phyloP scores from a whole-genome alignment of 2,113 vertebrate species.

The Parotia lawesii region DNA sequence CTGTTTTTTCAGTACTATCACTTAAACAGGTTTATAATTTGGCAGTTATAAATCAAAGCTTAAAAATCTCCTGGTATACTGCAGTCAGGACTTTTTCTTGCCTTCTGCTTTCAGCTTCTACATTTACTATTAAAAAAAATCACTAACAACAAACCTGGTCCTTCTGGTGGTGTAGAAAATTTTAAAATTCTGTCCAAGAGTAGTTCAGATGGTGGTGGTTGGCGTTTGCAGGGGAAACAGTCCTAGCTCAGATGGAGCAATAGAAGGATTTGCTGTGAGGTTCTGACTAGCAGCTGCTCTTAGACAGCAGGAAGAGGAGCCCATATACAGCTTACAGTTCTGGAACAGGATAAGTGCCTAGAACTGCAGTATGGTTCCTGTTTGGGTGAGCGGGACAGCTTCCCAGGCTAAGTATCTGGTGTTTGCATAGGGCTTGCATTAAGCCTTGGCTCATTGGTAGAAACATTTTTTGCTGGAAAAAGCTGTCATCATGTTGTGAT shows the following conservation, averaged over 20 bases:
- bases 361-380: not conserved
- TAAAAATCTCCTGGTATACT: not conserved
- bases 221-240: not conserved
- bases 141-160: not conserved
- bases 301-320: not conserved
- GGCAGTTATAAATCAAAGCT: not conserved
- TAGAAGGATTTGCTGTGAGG: not conserved
- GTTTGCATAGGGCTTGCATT: accelerated
- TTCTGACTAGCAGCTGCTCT: not conserved
- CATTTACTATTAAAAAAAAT: not conserved
- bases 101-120: not conserved
- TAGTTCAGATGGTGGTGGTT: not conserved
- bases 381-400: not conserved
- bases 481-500: not conserved
- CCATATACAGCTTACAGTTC: not conserved
- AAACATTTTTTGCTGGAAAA: not conserved
- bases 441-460: not conserved
- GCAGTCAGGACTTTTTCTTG: not conserved
- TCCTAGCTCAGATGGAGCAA: accelerated
- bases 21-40: not conserved
- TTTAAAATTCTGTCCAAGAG: not conserved
- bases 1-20: not conserved
- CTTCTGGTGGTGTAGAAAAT: not conserved
- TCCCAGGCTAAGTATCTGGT: not conserved
- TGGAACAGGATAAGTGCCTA: not conserved